phyloP scores from a whole-genome alignment of 2,113 vertebrate species.

The Phyllostomus hastatus region DNA sequence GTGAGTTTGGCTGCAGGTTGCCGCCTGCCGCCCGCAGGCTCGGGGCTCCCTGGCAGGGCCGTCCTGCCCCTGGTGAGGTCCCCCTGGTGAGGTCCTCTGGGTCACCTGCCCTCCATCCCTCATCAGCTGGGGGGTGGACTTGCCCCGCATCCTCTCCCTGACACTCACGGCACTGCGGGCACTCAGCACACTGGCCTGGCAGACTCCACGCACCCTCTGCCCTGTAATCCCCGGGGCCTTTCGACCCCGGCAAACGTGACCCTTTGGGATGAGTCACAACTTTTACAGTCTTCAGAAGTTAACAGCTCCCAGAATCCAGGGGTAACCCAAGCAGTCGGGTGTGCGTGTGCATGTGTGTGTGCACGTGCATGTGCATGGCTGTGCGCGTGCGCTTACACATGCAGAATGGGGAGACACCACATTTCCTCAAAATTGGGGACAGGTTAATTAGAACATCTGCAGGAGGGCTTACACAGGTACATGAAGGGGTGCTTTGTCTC shows the following conservation, averaged over 20 bases:
- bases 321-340: too few species aligned
- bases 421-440: not conserved
- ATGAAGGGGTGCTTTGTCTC: not conserved
- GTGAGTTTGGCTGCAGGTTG: too few species aligned
- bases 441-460: not conserved
- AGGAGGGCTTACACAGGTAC: not conserved
- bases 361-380: fast-evolving
- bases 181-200: not conserved
- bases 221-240: not conserved
- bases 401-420: not conserved
- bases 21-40: fast-evolving
- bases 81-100: not conserved
- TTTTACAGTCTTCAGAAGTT: not conserved
- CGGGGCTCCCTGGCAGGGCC: fast-evolving
- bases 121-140: fast-evolving
- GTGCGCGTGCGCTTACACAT: fast-evolving
- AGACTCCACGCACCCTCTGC: too few species aligned
- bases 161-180: fast-evolving
- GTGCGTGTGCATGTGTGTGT: too few species aligned
- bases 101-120: fast-evolving
- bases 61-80: not conserved
- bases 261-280: not conserved
- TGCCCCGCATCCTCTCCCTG: fast-evolving
- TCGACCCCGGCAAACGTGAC: not conserved
- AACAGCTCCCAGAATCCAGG: not conserved